Percentiles rank a stretch among this genome's conserved stretches.
Conservation (phyloP, 2,113 vertebrate species). For the Podarcis cretensis region DNA sequence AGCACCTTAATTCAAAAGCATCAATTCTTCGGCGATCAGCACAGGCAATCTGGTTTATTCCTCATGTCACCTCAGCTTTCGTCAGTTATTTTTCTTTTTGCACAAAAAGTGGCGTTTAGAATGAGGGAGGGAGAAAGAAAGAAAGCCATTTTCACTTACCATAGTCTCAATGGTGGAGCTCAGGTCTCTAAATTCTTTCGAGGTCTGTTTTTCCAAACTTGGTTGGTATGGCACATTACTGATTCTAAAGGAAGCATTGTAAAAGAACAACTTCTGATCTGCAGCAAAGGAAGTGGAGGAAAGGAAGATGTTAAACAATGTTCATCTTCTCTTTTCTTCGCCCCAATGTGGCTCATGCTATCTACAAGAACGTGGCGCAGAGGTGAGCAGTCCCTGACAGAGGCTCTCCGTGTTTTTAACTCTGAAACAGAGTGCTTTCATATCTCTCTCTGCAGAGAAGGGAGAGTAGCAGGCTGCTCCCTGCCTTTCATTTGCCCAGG, state of each 20-base stretch:
- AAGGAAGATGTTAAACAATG: conserved; percentile 5
- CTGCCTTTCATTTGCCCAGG: too few species aligned
- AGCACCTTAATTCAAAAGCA: too few species aligned
- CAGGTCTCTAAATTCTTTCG: conserved; percentile 62
- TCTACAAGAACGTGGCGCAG: not conserved
- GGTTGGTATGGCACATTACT: conserved; percentile 60
- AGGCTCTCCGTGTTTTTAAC: not conserved
- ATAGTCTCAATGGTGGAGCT: conserved; percentile 64
- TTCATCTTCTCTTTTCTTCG: not conserved
- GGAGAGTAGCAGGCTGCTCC: not conserved
- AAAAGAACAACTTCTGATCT: conserved; percentile 72
- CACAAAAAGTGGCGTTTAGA: not conserved
- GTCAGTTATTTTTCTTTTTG: not conserved
- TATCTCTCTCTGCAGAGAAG: not conserved
- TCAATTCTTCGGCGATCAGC: too few species aligned
- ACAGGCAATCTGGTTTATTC: not conserved
- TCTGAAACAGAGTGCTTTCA: not conserved
- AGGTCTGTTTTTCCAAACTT: conserved; percentile 66
- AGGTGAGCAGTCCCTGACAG: not conserved
- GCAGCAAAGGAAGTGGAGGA: not conserved
- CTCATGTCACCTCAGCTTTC: not conserved
- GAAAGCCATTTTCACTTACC: conserved; percentile 60
- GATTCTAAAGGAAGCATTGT: conserved; percentile 66
- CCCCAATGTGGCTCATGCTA: too few species aligned
- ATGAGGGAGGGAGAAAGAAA: not conserved